Conservation (phyloP, 2,113 vertebrate species). For the Cichladusa arquata region DNA sequence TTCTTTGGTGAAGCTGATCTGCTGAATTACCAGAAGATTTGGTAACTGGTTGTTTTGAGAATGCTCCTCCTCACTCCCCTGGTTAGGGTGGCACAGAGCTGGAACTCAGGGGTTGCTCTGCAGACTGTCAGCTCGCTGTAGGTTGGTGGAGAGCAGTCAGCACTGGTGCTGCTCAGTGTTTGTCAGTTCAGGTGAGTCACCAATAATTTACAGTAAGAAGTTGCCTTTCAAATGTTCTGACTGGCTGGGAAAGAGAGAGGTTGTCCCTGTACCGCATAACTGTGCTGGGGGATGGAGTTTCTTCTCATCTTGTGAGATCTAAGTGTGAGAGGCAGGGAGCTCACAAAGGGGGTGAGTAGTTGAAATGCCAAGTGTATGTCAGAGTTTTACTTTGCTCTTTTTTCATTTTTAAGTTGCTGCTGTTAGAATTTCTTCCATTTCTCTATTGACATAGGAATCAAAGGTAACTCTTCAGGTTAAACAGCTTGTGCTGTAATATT, state of each 20-base stretch:
- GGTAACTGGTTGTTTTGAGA: neutral
- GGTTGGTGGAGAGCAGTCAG: neutral
- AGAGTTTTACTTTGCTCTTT: neutral
- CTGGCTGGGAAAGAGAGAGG: constrained; percentile 11
- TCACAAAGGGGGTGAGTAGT: constrained; percentile 9
- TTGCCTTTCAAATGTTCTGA: constrained; percentile 35
- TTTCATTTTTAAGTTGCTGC: neutral
- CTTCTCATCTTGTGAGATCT: neutral
- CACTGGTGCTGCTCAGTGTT: neutral
- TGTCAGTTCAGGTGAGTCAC: constrained; percentile 12
- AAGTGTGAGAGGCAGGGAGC: constrained; percentile 3
- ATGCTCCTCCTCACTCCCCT: neutral
- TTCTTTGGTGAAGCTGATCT: neutral
- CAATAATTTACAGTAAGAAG: constrained; percentile 31
- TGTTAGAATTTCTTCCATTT: neutral
- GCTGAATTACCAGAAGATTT: neutral
- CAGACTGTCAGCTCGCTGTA: fast-evolving
- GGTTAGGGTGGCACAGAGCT: neutral
- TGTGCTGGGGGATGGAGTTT: constrained; percentile 16
- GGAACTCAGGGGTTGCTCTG: neutral
- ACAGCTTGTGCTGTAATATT: neutral
- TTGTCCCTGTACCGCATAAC: neutral
- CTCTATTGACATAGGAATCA: neutral
- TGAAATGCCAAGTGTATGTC: neutral
- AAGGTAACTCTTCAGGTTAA: neutral